A percentile compares a stretch with the other conserved stretches of the same genome.
Conservation (phyloP, 2,888 invertebrate species). For the Aphrophora alni region DNA sequence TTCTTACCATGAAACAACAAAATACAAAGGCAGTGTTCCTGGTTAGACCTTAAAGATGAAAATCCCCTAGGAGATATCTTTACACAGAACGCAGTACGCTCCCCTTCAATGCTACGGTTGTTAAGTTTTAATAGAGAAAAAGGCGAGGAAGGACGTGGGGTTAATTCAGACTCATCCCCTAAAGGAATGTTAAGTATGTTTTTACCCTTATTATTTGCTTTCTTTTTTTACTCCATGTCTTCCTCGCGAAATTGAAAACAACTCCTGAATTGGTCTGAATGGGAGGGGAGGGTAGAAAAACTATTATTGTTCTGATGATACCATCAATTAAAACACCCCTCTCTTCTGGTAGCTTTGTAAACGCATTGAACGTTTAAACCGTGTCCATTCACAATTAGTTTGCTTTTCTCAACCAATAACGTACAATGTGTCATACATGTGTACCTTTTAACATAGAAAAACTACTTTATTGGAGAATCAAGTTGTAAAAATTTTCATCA, state of each 20-base stretch:
- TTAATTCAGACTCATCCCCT: background rate
- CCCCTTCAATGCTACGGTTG: background rate
- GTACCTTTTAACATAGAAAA: no score
- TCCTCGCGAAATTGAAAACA: slow-evolving; percentile 2
- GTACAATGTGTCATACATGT: no score
- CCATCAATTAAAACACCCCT: background rate
- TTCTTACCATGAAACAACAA: no score
- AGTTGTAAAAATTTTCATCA: no score
- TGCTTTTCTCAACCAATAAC: background rate
- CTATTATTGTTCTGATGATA: background rate
- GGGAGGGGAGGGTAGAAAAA: background rate
- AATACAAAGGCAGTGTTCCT: no score
- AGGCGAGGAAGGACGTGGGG: background rate
- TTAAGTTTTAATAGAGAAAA: slow-evolving; percentile 9
- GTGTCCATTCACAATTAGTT: background rate
- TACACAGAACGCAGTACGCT: background rate
- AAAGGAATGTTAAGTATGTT: background rate
- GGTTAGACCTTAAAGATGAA: no score
- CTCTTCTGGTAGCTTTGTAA: background rate
- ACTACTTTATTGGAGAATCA: no score
- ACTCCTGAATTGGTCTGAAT: background rate
- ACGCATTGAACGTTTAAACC: no score
- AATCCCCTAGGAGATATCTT: background rate
- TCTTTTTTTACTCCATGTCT: background rate
- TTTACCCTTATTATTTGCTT: background rate